Conservation (phyloP, 2,113 vertebrate species). For the Collichthys lucidus region DNA sequence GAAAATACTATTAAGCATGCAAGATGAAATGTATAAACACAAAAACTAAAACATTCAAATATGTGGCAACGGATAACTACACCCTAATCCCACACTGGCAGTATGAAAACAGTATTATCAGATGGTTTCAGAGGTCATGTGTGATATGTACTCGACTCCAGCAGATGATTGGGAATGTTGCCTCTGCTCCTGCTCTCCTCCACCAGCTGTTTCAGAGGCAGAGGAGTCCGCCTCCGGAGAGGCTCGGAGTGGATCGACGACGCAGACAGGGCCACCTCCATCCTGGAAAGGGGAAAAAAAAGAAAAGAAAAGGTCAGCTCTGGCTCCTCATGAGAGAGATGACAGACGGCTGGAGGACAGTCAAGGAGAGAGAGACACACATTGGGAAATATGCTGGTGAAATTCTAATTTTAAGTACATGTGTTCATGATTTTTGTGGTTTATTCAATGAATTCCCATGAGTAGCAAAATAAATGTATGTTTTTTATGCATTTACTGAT, state of each 20-base stretch:
- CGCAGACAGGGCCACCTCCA: slow-evolving; percentile 81
- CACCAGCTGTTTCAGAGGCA: slow-evolving; percentile 86
- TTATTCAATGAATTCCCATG: neutral
- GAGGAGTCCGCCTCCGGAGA: slow-evolving; percentile 63
- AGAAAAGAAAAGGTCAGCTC: slow-evolving; percentile 20
- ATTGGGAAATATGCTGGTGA: neutral
- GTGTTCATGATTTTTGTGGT: neutral
- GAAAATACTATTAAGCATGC: neutral
- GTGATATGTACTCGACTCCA: slow-evolving; percentile 87
- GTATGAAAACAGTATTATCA: neutral
- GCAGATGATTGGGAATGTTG: slow-evolving; percentile 85
- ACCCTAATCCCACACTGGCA: too few species aligned
- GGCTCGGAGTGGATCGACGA: slow-evolving; percentile 39
- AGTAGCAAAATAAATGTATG: neutral
- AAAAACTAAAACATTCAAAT: too few species aligned
- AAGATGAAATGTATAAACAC: neutral
- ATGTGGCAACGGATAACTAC: too few species aligned
- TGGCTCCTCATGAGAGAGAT: slow-evolving; percentile 31
- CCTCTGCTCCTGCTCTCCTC: slow-evolving; percentile 81
- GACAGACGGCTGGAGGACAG: slow-evolving; percentile 42
- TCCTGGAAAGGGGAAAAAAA: slow-evolving; percentile 47
- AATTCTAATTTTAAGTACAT: neutral
- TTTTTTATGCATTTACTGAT: neutral
- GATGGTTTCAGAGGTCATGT: neutral
- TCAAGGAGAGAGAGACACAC: neutral